Base-by-base conservation (phyloP, 2,113 vertebrate species). In the Melanerpes aurifrons region DNA sequence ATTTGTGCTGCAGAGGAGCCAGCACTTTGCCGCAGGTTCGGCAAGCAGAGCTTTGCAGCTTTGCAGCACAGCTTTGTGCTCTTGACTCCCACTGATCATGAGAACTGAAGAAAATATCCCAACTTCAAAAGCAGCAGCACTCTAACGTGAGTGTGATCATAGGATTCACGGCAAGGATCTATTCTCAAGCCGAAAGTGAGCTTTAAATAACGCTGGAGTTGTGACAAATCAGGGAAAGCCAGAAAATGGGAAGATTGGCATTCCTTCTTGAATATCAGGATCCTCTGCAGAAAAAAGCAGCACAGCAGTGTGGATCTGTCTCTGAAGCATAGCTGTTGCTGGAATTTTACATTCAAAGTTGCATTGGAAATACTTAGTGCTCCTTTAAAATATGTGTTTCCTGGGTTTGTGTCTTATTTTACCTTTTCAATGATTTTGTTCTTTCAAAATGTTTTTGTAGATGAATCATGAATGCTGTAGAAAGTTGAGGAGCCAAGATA, bases 1-100 rank as follows among this genome's bases (percentile, higher is more conserved):
- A 70, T 18, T 68, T 48, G 53, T 85, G 77, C 96, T 88, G 95
- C 92, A 85, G 92, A 94, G 94, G 82, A 95, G 92, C 90, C 59
- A 67, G 74, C 76, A 37, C 64, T 90, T 87, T 66, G 58, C 81
- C 43, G 88, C 40, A 80, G 88, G 83, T 86, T 72, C 54, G 57
- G 94, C 70, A 26, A 86, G 76, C 78, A 81, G 82, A 80, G 50
- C n/a, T n/a, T n/a, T n/a, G n/a, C n/a, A n/a, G n/a, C n/a, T n/a
- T 62, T 40, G 97, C 91, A 89, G 82, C 77, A 73, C 83, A 78
- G 87, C 91, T 97, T 95, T 75, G 43, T 68, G 84, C 88, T 20
- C 5, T 61, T 85, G 61, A 68, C 84, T 97, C 73, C 76, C 56
- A n/a, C 57, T 7, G 48, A 85, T 71, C 87, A 45, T 8, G 21